Base-by-base conservation (phyloP, 2,888 invertebrate species). In the Drosophila monieri region DNA sequence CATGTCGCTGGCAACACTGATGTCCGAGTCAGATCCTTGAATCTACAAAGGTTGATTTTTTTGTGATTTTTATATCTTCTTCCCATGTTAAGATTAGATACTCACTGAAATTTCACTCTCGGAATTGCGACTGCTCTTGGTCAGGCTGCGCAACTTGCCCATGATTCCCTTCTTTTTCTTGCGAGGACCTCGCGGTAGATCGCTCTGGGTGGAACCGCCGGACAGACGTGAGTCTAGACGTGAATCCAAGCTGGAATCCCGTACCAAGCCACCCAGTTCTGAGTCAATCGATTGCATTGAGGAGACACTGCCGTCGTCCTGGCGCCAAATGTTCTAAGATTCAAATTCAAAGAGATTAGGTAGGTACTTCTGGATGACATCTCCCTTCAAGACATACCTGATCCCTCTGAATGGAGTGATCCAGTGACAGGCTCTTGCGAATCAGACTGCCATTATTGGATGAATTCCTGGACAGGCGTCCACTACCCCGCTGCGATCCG, bases 191-290 rank as follows among this genome's bases (percentile, higher is more conserved):
- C 92, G 92, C 3, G 95, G 94, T 61, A 95, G 91, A 86, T 97
- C 97, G 90, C 97, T 97, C 90, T 97, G 96, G 0, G 95, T 96
- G 1, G 97, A 97, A 10, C 96, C 96, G 44, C 95, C 95, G 0
- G 97, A 97, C 77, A 97, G 92, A 43, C 96, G 94, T 81, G 96
- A 96, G 90, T 97, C 97, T 52, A 96, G 93, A 0, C 90, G 84
- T 0, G 90, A 91, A 15, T 90, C 90, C 55, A 89, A 77, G 88
- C 96, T 96, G 43, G 95, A 93, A 89, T 96, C 96, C 55, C 96
- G 93, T 51, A 94, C 94, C 91, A 94, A 91, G 71, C 93, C 94
- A 76, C 95, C 95, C 35, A 93, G 90, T 67, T 94, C 94, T 1
- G 94, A 94, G 80, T 95, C 95, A 67, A 95, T 91, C 0, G 97